Base-by-base conservation (phyloP, 2,888 invertebrate species). In the Polyploca ridens region DNA sequence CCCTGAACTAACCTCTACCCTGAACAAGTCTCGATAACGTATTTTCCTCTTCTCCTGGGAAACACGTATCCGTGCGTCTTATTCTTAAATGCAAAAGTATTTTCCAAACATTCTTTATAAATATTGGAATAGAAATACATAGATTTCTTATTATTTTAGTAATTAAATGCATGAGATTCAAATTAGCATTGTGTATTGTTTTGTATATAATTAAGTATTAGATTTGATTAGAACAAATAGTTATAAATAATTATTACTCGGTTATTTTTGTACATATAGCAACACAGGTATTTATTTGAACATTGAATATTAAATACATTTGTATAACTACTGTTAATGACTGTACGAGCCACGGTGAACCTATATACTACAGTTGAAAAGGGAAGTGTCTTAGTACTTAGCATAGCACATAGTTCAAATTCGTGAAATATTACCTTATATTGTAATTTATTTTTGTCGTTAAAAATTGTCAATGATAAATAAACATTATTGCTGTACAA, bases 171-270 rank as follows among this genome's bases (percentile, higher is more conserved):
- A 19, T 54, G 54, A 7, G 19, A 16, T 54, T 41, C 0, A 19
- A 1, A 3, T 8, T 16, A 49, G n/a, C 3, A 19, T 54, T 54
- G 16, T 54, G 16, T 19, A 10, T 54, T 46, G 46, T 46, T n/a
- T 54, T n/a, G 19, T 64, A 54, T 64, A 54, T 41, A 13, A 41
- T 66, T 64, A 46, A 46, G 33, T 68, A 65, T 65, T 60, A 62
- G 63, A 66, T 67, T 69, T 66, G 10, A 66, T 69, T 71, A 76
- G 69, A 75, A 75, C 63, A 72, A 72, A 71, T 46, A 35, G 62
- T 44, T 58, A 70, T 65, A 62, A 69, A 69, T 73, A 71, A 63
- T 67, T 59, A 63, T 67, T 59, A 66, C 66, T 71, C 65, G 27
- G n/a, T n/a, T n/a, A n/a, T n/a, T n/a, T n/a, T n/a, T 71, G 57